A percentile compares a stretch with the other conserved stretches of the same genome.
phyloP scores from a whole-genome alignment of 2,797 vertebrate genomes.

The Mastacembelus armatus region DNA sequence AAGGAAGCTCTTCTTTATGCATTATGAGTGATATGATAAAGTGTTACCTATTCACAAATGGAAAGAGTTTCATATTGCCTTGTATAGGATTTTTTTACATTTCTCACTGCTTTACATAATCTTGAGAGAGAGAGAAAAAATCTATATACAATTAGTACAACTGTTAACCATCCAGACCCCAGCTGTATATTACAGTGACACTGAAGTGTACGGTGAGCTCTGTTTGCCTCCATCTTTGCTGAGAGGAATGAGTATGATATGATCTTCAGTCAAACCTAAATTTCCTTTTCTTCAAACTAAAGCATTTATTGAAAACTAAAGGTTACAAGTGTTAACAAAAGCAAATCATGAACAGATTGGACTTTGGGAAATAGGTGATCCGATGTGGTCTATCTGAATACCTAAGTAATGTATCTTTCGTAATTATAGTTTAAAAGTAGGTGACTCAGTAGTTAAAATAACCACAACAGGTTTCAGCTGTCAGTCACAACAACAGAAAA shows the following conservation, averaged over 20 bases:
- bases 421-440: conserved; percentile 1
- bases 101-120: conserved; percentile 70
- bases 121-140: conserved; percentile 49
- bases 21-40: conserved; percentile 28
- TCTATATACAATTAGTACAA: conserved; percentile 82
- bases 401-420: too few species aligned
- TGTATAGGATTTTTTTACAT: conserved; percentile 47
- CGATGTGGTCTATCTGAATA: too few species aligned
- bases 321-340: conserved; percentile 24
- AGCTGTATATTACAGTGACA: conserved; percentile 1
- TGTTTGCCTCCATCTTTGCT: conserved; percentile 7
- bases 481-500: not conserved
- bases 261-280: conserved; percentile 18
- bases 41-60: conserved; percentile 64
- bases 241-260: conserved; percentile 17
- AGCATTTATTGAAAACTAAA: conserved; percentile 5
- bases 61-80: conserved; percentile 85
- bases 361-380: too few species aligned
- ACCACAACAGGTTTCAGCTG: not conserved
- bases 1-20: conserved; percentile 4
- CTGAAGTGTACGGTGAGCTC: not conserved
- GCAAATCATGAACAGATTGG: too few species aligned
- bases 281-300: not conserved
- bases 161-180: conserved; percentile 72
- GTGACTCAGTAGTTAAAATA: conserved; percentile 7